phyloP scores from a whole-genome alignment of 2,113 vertebrate species.

The Amphiprion ocellaris region DNA sequence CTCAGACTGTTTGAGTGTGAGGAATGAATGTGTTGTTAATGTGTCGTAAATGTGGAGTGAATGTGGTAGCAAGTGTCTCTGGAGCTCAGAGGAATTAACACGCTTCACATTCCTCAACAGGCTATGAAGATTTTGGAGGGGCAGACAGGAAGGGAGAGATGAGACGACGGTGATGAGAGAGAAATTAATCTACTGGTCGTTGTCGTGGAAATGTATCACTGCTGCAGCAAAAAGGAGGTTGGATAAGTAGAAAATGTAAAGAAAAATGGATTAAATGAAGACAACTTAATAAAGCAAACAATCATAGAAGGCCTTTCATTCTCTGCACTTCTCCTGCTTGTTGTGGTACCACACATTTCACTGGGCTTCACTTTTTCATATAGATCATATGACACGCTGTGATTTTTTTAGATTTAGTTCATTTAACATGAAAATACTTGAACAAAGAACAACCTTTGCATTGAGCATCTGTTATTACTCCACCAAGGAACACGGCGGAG shows the following conservation, averaged over 20 bases:
- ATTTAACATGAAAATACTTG: no score
- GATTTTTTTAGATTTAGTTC: background rate
- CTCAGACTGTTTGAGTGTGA: slow-evolving; percentile 61
- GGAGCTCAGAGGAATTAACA: slow-evolving; percentile 73
- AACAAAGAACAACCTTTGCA: no score
- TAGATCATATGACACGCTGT: no score
- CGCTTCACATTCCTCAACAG: slow-evolving; percentile 68
- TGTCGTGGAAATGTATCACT: background rate
- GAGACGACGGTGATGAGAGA: background rate
- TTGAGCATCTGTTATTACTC: no score
- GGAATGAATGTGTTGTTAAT: slow-evolving; percentile 52
- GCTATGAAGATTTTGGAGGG: background rate
- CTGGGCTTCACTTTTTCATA: no score
- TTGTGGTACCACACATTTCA: no score
- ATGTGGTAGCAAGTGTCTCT: slow-evolving; percentile 67
- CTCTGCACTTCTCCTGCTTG: background rate
- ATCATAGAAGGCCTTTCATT: background rate
- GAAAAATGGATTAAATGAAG: no score
- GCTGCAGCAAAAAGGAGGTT: background rate
- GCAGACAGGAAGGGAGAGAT: background rate
- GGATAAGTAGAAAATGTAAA: no score
- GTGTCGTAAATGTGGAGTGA: slow-evolving; percentile 53
- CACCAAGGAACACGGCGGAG: no score
- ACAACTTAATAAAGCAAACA: background rate
- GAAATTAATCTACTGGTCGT: background rate